These are phyloP conservation scores for Nemapogon koenigi DNA, from an alignment of 2,888 invertebrate species.

Conservation along the genomic window DNA sequence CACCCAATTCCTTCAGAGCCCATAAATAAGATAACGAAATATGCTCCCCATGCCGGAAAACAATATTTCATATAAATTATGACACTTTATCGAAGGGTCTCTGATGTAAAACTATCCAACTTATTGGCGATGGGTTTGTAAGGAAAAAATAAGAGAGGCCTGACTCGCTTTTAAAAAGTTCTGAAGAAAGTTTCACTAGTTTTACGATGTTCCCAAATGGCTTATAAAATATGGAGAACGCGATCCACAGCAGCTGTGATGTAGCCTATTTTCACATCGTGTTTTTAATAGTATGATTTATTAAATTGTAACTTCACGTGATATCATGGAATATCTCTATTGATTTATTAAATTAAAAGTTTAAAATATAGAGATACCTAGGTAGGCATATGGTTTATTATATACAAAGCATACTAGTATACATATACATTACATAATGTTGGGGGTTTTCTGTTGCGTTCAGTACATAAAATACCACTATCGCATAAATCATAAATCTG, in stretches of 20 bases:
- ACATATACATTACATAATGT: too few species aligned
- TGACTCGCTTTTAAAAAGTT: conserved; percentile 43
- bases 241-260: conserved; percentile 28
- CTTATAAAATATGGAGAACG: conserved; percentile 42
- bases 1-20: conserved; percentile 26
- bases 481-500: conserved; percentile 13
- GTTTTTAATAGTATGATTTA: conserved; percentile 17
- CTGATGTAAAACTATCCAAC: conserved; percentile 50
- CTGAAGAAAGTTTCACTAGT: conserved; percentile 32
- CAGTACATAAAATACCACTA: too few species aligned
- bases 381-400: too few species aligned
- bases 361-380: neutral
- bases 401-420: too few species aligned
- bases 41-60: conserved; percentile 34
- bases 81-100: conserved; percentile 53
- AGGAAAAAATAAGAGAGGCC: conserved; percentile 39
- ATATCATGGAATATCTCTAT: too few species aligned
- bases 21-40: conserved; percentile 39
- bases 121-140: conserved; percentile 38
- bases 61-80: conserved; percentile 52
- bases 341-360: too few species aligned
- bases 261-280: conserved; percentile 33
- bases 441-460: too few species aligned
- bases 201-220: conserved; percentile 41
- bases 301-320: too few species aligned